Percentiles rank a stretch among this genome's conserved stretches.
phyloP scores from a whole-genome alignment of 2,797 vertebrate genomes.

The Mormyrops boulengeri region DNA sequence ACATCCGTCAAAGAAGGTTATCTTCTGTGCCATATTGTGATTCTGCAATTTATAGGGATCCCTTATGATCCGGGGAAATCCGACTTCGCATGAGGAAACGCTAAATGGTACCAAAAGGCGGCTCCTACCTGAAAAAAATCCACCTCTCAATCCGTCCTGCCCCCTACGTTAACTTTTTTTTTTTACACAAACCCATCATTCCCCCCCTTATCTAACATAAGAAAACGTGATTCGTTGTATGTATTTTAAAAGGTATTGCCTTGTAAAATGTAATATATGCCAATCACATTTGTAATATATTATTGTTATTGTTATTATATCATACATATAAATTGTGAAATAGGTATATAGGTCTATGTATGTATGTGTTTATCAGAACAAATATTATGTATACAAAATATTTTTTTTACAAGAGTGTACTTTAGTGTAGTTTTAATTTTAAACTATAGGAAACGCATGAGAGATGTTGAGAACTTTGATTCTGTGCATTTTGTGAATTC shows the following conservation, averaged over 20 bases:
- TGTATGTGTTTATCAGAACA: not conserved
- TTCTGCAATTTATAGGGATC: not conserved
- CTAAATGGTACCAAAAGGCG: not conserved
- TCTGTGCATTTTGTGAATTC: not conserved
- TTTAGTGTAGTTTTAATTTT: not conserved
- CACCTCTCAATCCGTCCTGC: not conserved
- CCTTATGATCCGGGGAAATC: not conserved
- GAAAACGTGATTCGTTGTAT: not conserved
- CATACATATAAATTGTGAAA: not conserved
- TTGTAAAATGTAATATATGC: not conserved
- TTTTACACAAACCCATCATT: not conserved
- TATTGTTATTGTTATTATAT: not conserved
- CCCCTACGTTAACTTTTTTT: not conserved
- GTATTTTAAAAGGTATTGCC: not conserved
- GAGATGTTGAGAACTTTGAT: not conserved
- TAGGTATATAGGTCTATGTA: not conserved
- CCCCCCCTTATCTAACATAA: not conserved
- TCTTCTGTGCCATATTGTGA: not conserved
- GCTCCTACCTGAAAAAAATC: not conserved
- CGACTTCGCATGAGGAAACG: not conserved
- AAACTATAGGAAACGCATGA: not conserved
- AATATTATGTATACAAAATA: not conserved
- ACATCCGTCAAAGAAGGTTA: not conserved
- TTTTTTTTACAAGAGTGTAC: not conserved
- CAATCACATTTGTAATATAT: not conserved